Base-by-base conservation (phyloP, 2,797 vertebrate genomes). In the Sebastes taczanowskii region DNA sequence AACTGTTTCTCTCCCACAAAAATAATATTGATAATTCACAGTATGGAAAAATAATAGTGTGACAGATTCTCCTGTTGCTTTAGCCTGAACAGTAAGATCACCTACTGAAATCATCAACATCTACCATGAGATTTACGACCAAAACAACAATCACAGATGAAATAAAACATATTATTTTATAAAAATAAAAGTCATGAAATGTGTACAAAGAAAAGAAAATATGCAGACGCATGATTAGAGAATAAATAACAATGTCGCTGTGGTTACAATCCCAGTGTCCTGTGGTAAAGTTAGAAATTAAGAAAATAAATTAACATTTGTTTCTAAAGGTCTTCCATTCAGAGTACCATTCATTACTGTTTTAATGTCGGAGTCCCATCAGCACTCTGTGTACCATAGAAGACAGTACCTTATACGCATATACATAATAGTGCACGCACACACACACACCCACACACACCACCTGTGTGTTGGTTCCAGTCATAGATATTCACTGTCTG, bases 1-100 rank as follows among this genome's bases (percentile, higher is more conserved):
- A 88, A 74, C 65, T 9, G 64, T 84, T 82, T 81, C 27, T 83
- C 73, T 84, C 83, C 86, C 79, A 87, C 70, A 34, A 81, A 86
- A 89, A 85, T 74, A 85, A 88, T 53, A 69, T 87, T 76, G 81
- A 82, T 86, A 92, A 94, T 96, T 96, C 95, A 96, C 95, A 96
- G 95, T 95, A 94, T 93, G 83, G 77, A 91, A 92, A 90, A 91
- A 88, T 29, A 89, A 81, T 49, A 81, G 72, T 78, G 78, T 88
- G 62, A 83, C 56, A 63, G 56, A 70, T 77, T 73, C 52, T 81
- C 71, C 72, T 77, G 72, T 75, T 83, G 71, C 58, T 87, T 80
- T 22, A 87, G 62, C 63, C 73, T 67, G 35, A 89, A 63, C 56
- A 68, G 27, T 65, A 83, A 74, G 90, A 82, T 81, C 83, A 79